Base-by-base conservation (phyloP, 2,113 vertebrate species). In the Probosciger aterrimus region DNA sequence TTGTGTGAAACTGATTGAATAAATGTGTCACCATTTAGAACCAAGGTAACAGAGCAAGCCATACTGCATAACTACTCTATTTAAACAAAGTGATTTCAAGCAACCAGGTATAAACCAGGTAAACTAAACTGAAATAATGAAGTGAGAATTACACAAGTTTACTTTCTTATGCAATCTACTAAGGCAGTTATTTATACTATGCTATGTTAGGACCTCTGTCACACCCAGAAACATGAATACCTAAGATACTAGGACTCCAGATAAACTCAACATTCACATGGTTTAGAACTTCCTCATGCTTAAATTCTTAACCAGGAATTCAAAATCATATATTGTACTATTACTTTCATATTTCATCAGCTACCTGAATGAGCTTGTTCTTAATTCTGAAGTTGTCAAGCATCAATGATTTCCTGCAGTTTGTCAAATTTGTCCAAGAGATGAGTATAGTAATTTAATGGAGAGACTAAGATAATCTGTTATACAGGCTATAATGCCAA, bases 211-310 rank as follows among this genome's bases (percentile, higher is more conserved):
- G 94, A 93, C 93, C 82, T 81, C 76, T 28, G 84, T 64, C 92
- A 95, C 96, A 92, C 96, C 97, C 90, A 92, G 95, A 52, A 86
- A 91, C 59, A 74, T 2, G 33, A 97, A 97, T 91, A 95, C 92
- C 82, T 87, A 19, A 91, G 88, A 82, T 87, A 75, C 44, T 81
- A 35, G 4, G 52, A 24, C 83, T 80, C 44, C 77, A 90, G 14
- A 73, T 0, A 76, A n/a, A 67, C 44, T 65, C 46, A 39, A 76
- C 55, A 59, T 7, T 70, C 77, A 16, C 4, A 0, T 7, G n/a
- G 31, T 73, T 63, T 18, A 76, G 8, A 50, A 67, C 64, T 85
- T 92, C 75, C 85, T 86, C 64, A 1, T 39, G 43, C 74, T 91
- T 79, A 33, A 7, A 24, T 70, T 77, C 80, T 70, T 24, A 95